phyloP scores from a whole-genome alignment of 2,113 vertebrate genomes.

The Poeciliopsis prolifica region DNA sequence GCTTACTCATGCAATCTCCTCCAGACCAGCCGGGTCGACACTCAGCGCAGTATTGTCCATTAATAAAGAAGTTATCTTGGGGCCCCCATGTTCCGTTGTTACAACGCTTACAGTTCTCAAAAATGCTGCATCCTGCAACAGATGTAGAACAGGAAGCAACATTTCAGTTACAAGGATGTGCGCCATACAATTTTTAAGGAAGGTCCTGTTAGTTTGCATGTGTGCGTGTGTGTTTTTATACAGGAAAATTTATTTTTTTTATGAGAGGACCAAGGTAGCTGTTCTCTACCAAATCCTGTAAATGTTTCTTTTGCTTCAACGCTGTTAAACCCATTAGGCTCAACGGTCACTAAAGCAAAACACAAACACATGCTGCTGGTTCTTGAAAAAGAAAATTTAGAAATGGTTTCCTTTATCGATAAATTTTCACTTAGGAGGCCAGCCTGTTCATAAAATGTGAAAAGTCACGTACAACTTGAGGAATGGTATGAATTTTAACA shows the following conservation, averaged over 20 bases:
- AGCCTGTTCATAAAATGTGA: not conserved
- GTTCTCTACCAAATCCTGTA: not conserved
- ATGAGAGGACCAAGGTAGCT: not conserved
- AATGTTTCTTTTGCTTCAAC: constrained; percentile 33
- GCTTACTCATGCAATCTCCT: constrained; percentile 97
- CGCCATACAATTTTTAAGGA: not conserved
- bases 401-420: constrained; percentile 36
- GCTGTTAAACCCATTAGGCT: constrained; percentile 63
- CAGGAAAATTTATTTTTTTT: constrained; percentile 13
- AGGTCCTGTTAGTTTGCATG: too few species aligned
- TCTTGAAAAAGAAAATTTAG: constrained; percentile 49
- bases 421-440: constrained; percentile 55
- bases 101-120: constrained; percentile 97
- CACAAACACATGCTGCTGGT: constrained; percentile 21
- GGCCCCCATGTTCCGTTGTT: constrained; percentile 95
- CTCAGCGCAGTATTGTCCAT: constrained; percentile 90
- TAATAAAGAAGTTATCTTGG: constrained; percentile 93
- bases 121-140: constrained; percentile 86
- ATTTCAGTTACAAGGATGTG: not conserved
- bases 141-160: constrained; percentile 3
- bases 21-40: constrained; percentile 96
- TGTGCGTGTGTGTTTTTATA: not conserved
- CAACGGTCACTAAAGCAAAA: constrained; percentile 25
- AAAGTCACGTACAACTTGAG: constrained; percentile 17
- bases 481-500: constrained; percentile 17